phyloP scores from a whole-genome alignment of 1,140 invertebrate genomes.

The Pectinophora gossypiella region DNA sequence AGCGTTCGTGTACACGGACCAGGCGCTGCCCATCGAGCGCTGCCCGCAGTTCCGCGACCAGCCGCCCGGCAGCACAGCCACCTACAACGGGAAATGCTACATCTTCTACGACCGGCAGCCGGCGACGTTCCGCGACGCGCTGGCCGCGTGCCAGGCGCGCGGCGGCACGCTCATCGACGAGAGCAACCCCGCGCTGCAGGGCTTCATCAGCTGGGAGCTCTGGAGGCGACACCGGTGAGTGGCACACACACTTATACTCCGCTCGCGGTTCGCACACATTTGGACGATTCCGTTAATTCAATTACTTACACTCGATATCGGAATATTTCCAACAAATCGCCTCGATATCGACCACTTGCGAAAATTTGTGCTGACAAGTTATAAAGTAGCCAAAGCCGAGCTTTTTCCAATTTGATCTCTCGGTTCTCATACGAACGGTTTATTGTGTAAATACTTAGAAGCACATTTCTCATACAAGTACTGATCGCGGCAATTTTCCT shows the following conservation, averaged over 20 bases:
- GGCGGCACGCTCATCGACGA: constrained; percentile 92
- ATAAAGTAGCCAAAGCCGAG: too few species aligned
- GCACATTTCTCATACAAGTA: too few species aligned
- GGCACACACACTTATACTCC: background rate
- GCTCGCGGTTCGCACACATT: background rate
- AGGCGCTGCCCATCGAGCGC: constrained; percentile 93
- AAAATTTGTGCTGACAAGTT: too few species aligned
- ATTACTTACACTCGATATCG: too few species aligned
- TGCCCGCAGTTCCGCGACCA: constrained; percentile 95
- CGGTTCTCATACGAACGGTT: too few species aligned
- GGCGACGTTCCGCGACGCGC: constrained; percentile 86
- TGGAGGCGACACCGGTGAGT: constrained; percentile 90
- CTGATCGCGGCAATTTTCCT: too few species aligned
- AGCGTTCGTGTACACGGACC: constrained; percentile 96
- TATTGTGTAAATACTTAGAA: too few species aligned
- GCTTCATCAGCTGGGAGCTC: constrained; percentile 95
- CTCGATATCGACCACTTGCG: too few species aligned
- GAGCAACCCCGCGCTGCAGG: constrained; percentile 94
- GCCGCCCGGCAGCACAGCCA: constrained; percentile 92
- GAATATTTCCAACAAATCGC: too few species aligned
- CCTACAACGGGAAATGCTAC: constrained; percentile 97
- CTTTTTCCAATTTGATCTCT: too few species aligned
- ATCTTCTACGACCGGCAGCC: constrained; percentile 95
- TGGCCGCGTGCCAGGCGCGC: constrained; percentile 86
- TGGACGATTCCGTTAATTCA: too few species aligned